These are phyloP conservation scores for Callosobruchus maculatus DNA, from an alignment of 2,888 invertebrate species.

Conservation along the genomic window DNA sequence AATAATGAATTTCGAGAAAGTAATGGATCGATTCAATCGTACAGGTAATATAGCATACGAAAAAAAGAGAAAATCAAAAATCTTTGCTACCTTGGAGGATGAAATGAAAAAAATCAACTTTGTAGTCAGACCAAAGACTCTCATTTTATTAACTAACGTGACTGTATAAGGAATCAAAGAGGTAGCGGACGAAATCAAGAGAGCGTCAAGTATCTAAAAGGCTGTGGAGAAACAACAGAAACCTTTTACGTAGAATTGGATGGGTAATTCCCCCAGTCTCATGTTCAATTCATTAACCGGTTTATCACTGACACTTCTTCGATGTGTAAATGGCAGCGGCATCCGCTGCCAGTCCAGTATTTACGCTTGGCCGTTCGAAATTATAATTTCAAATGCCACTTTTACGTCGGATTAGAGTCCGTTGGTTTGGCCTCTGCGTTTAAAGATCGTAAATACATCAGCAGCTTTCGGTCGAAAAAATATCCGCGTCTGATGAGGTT, in stretches of 20 bases:
- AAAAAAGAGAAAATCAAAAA: too few relatives aligned
- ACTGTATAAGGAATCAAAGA: not conserved
- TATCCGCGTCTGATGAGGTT: not conserved
- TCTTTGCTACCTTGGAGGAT: too few relatives aligned
- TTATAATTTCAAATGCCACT: constrained; percentile 21
- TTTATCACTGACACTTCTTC: constrained; percentile 39
- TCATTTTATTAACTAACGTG: not conserved
- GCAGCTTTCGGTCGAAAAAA: not conserved
- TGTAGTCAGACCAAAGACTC: too few relatives aligned
- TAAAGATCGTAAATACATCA: not conserved
- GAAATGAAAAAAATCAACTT: not conserved
- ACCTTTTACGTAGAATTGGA: constrained; percentile 49
- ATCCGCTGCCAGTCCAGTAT: not conserved
- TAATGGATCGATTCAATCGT: too few relatives aligned
- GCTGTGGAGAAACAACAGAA: constrained; percentile 44
- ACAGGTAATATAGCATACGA: too few relatives aligned
- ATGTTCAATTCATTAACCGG: constrained; percentile 49
- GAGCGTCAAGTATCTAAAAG: not conserved
- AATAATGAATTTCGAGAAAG: too few relatives aligned
- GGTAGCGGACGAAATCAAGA: not conserved
- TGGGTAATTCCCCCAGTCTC: constrained; percentile 40
- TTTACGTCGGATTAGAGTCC: constrained; percentile 15
- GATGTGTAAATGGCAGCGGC: constrained; percentile 18
- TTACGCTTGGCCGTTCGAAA: not conserved
- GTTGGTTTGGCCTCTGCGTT: not conserved